Evolutionary conservation across 2,113 vertebrate genomes (phyloP).

Genomic region (Mormyrus lacerda): DNA sequence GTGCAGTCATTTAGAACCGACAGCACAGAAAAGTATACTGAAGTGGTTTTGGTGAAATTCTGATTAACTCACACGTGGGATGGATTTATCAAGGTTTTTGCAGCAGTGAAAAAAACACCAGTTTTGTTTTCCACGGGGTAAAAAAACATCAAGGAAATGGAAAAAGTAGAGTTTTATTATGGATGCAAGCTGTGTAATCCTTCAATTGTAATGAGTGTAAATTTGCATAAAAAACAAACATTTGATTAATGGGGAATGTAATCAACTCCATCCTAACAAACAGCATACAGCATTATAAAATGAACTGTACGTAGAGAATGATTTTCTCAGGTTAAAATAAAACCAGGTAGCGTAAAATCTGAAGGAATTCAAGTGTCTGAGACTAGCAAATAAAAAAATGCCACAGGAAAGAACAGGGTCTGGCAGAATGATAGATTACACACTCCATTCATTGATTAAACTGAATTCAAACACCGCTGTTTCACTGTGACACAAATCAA

Average conservation of each 20-base stretch:
- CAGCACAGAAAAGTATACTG: not conserved
- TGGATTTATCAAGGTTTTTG: not conserved
- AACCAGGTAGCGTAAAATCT: not conserved
- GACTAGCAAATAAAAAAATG: constrained; percentile 21
- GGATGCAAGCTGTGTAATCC: not conserved
- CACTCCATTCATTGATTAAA: constrained; percentile 35
- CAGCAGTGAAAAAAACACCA: not conserved
- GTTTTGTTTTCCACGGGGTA: not conserved
- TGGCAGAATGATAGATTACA: constrained; percentile 46
- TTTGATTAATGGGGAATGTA: not conserved
- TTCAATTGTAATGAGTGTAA: not conserved
- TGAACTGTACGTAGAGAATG: not conserved
- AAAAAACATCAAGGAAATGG: not conserved
- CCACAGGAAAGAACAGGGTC: constrained; percentile 28
- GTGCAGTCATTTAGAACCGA: not conserved
- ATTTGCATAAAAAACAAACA: not conserved
- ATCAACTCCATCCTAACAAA: not conserved
- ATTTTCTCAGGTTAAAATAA: not conserved
- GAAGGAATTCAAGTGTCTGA: not conserved
- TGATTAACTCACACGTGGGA: not conserved
- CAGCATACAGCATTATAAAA: not conserved
- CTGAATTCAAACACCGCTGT: constrained; percentile 34
- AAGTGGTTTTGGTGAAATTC: not conserved
- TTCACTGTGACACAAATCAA: constrained; percentile 39
- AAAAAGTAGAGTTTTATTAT: not conserved